Conservation (phyloP, 2,888 invertebrate species). For the Caradrina clavipalpis region DNA sequence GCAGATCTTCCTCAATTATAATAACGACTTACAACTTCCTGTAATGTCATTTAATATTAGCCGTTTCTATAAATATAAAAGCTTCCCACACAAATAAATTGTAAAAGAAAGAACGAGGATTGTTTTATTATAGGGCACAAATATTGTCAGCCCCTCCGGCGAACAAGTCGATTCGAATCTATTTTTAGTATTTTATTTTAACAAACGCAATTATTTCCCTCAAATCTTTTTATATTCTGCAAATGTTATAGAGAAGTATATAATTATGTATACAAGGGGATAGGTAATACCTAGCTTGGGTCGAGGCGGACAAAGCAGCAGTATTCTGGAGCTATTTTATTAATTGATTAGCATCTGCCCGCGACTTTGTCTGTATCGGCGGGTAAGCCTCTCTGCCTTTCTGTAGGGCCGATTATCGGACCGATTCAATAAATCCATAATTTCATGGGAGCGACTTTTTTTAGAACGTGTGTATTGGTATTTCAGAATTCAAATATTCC, state of each 20-base stretch:
- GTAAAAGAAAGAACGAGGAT: background rate
- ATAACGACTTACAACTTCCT: background rate
- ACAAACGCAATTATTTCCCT: background rate
- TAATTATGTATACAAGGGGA: too few relatives aligned
- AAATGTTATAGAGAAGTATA: background rate
- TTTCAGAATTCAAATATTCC: too few relatives aligned
- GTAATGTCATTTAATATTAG: background rate
- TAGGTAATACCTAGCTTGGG: too few relatives aligned
- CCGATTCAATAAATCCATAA: too few relatives aligned
- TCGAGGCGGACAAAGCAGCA: too few relatives aligned
- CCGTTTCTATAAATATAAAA: constrained; percentile 9
- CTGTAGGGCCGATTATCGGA: too few relatives aligned
- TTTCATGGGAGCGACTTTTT: too few relatives aligned
- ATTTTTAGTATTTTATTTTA: background rate
- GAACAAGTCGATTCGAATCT: background rate
- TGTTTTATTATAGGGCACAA: constrained; percentile 15
- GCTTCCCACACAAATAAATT: background rate
- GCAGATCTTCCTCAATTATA: background rate
- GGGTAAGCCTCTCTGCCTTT: too few relatives aligned
- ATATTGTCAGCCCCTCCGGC: background rate
- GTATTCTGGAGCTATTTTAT: too few relatives aligned
- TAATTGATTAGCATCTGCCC: too few relatives aligned
- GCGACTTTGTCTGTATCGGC: too few relatives aligned
- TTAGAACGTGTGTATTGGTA: too few relatives aligned
- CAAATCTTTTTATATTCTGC: background rate